Percentiles rank a stretch among this genome's conserved stretches.
These are phyloP conservation scores for Arge pagana DNA, from an alignment of 2,888 invertebrate species.

Conservation along the genomic window DNA sequence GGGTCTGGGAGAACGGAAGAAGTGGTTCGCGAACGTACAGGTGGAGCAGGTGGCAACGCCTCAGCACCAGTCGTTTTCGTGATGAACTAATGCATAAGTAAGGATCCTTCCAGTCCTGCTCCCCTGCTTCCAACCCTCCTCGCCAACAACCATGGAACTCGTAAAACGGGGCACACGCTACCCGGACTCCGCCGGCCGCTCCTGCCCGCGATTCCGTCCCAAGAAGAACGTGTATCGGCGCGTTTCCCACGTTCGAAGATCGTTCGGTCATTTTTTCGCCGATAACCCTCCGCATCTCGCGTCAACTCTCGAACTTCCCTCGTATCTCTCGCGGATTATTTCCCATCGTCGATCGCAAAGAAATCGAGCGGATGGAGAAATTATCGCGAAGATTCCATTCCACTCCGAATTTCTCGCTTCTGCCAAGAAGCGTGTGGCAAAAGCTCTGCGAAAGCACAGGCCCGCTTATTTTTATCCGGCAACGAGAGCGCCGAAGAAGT, in stretches of 20 bases:
- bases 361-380: no score
- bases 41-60: constrained; percentile 44
- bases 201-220: neutral
- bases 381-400: constrained; percentile 39
- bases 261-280: no score
- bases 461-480: no score
- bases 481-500: no score
- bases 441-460: no score
- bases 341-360: no score
- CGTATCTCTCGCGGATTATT: no score
- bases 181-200: neutral
- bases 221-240: neutral
- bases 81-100: constrained; percentile 53
- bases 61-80: constrained; percentile 41
- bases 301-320: no score
- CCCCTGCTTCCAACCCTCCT: neutral
- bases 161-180: constrained; percentile 15
- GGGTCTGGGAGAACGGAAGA: constrained; percentile 27
- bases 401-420: no score
- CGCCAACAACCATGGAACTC: constrained; percentile 1
- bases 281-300: no score
- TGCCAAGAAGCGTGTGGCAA: no score
- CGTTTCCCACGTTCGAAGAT: constrained; percentile 15
- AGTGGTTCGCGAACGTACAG: constrained; percentile 12
- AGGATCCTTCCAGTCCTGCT: constrained; percentile 33